These are phyloP conservation scores for Chelidonichthys spinosus DNA, from an alignment of 2,797 vertebrate genomes.

Conservation along the genomic window DNA sequence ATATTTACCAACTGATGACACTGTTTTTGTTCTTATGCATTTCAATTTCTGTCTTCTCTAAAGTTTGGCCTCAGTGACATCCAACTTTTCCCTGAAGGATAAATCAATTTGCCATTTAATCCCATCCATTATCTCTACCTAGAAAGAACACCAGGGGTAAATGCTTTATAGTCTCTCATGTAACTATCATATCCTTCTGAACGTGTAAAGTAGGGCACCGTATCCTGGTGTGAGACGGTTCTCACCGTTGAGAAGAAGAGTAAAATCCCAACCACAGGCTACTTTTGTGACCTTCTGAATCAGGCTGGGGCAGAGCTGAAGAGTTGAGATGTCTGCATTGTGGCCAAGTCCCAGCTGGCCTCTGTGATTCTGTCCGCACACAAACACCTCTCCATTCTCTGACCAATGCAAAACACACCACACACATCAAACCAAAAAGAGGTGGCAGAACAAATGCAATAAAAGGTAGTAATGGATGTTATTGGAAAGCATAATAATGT, in stretches of 20 bases:
- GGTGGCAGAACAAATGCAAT: background rate
- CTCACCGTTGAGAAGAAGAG: slow-evolving; percentile 89
- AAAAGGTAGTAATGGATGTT: too few relatives aligned
- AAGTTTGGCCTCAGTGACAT: background rate
- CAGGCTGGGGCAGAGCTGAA: slow-evolving; percentile 83
- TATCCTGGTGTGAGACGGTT: background rate
- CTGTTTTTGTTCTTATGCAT: background rate
- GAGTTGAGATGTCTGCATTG: slow-evolving; percentile 78
- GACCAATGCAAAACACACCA: slow-evolving; percentile 35
- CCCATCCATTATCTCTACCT: background rate
- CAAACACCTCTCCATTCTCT: slow-evolving; percentile 87
- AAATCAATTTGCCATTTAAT: background rate
- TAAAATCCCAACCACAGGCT: slow-evolving; percentile 96
- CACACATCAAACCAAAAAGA: slow-evolving; percentile 1
- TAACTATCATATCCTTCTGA: background rate
- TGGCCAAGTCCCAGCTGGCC: slow-evolving; percentile 93
- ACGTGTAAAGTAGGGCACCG: background rate
- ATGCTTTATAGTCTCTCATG: background rate
- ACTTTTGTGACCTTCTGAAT: slow-evolving; percentile 82
- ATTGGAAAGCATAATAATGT: too few relatives aligned
- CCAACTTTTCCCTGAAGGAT: background rate
- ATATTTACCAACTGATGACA: background rate
- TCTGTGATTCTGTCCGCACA: slow-evolving; percentile 92
- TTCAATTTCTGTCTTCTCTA: background rate
- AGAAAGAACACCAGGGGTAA: background rate